Evolutionary conservation across 2,797 vertebrate genomes (phyloP).

Genomic region (Acanthis flammea): DNA sequence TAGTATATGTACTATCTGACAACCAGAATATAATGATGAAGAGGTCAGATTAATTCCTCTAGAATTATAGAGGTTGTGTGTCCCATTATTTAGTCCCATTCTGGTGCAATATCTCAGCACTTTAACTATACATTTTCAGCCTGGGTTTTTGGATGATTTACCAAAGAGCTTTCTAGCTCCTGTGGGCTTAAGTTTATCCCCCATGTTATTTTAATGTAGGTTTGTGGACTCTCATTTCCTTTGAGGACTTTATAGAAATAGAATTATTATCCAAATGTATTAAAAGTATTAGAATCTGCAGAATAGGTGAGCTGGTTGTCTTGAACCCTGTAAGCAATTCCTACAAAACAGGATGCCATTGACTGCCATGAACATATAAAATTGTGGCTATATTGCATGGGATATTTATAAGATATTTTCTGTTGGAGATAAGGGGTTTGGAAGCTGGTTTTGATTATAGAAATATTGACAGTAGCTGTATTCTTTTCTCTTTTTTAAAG

Average conservation of each 20-base stretch:
- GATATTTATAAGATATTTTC: not conserved
- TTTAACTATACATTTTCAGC: not conserved
- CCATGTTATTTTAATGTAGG: not conserved
- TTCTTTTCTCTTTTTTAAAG: not conserved
- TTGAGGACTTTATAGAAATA: not conserved
- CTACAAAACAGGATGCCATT: not conserved
- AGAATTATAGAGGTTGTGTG: not conserved
- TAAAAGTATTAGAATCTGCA: not conserved
- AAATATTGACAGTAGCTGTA: not conserved
- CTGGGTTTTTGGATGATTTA: not conserved
- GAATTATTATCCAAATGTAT: not conserved
- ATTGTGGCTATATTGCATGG: not conserved
- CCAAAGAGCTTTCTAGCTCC: not conserved
- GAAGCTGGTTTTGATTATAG: not conserved
- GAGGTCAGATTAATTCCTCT: not conserved
- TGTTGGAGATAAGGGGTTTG: not conserved
- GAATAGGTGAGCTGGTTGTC: not conserved
- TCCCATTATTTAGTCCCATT: not conserved
- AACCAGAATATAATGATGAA: not conserved
- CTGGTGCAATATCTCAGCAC: not conserved
- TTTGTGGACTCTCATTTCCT: not conserved
- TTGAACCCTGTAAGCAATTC: not conserved
- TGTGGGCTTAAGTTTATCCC: not conserved
- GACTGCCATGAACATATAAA: not conserved
- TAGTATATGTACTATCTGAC: not conserved